Base-by-base conservation (phyloP, 2,888 invertebrate species). In the Leptinotarsa rubiginosa region DNA sequence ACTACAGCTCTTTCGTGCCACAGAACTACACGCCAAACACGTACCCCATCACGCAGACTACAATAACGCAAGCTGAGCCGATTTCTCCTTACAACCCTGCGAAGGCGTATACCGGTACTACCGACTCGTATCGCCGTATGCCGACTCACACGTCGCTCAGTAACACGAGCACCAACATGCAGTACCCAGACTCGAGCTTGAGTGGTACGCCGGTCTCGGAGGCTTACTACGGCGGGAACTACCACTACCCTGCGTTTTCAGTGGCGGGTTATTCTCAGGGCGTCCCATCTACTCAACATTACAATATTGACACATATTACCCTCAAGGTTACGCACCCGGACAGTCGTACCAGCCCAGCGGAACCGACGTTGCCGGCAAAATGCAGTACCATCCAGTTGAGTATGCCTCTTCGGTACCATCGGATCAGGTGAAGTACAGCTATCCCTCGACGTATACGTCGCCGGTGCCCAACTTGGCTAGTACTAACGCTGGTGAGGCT, bases 391-490 rank as follows among this genome's bases (percentile, higher is more conserved):
- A 82, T 68, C 78, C 81, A 4, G 74, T 80, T 31, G 79, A 83
- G 70, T 84, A 84, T 69, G 80, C 83, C 10, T 80, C 83, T 10
- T 84, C 83, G 3, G 84, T 84, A 1, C 80, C 77, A 31, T 78
- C 81, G 1, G 77, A 79, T 69, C 69, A 77, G 5, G 47, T 54
- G 5, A 80, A 74, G 31, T 74, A 72, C 59, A 79, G 74, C 69
- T 71, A 76, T 25, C 78, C 74, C 72, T 75, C 81, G 13, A 82
- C 80, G 2, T 84, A 84, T 69, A 82, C 84, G 0, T 82, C 84
- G 4, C 84, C 84, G 3, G 41, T 75, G 22, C n/a, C 76, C 16
- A 79, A 80, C 65, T 71, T 79, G 65, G 75, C 79, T 47, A 81
- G 79, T 64, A 79, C 80, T 3, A 74, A 76, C 69, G 70, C 80